Evolutionary conservation across 2,113 vertebrate genomes (phyloP).

Genomic region (Heloderma charlesbogerti): DNA sequence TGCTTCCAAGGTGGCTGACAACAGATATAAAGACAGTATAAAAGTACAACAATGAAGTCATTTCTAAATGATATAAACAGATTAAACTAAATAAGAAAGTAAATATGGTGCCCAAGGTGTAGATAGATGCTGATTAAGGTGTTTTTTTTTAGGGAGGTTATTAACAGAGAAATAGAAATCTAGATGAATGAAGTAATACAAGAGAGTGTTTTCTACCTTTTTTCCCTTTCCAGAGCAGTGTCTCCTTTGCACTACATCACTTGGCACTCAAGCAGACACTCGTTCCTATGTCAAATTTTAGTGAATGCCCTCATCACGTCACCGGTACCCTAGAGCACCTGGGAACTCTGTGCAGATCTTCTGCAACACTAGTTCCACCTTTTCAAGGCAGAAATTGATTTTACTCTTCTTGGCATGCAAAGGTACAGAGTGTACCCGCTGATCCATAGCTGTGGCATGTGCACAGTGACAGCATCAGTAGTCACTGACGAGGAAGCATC

Average conservation of each 20-base stretch:
- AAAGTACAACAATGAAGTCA: not conserved
- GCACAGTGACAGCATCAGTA: constrained; percentile 43
- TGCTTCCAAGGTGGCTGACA: not conserved
- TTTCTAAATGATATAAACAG: not conserved
- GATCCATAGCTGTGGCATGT: constrained; percentile 63
- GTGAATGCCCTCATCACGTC: constrained; percentile 48
- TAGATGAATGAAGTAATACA: not conserved
- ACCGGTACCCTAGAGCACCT: constrained; percentile 64
- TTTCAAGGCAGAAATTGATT: constrained; percentile 65
- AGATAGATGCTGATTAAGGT: not conserved
- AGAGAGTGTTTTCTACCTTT: not conserved
- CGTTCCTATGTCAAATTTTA: constrained; percentile 53
- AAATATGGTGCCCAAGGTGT: not conserved
- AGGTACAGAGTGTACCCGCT: constrained; percentile 64
- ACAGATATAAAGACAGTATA: not conserved
- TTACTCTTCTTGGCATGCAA: constrained; percentile 64
- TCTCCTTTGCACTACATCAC: not conserved
- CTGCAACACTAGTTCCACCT: constrained; percentile 65
- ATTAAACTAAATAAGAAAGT: not conserved
- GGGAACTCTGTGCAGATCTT: constrained; percentile 66
- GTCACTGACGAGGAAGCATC: constrained; percentile 42
- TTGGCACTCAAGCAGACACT: constrained; percentile 46
- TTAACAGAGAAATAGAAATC: not conserved
- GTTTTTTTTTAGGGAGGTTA: not conserved
- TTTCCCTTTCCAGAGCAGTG: not conserved